Base-by-base conservation (phyloP, 37 sponge, comb jelly and placozoan species). In the Beroe forskalii region DNA sequence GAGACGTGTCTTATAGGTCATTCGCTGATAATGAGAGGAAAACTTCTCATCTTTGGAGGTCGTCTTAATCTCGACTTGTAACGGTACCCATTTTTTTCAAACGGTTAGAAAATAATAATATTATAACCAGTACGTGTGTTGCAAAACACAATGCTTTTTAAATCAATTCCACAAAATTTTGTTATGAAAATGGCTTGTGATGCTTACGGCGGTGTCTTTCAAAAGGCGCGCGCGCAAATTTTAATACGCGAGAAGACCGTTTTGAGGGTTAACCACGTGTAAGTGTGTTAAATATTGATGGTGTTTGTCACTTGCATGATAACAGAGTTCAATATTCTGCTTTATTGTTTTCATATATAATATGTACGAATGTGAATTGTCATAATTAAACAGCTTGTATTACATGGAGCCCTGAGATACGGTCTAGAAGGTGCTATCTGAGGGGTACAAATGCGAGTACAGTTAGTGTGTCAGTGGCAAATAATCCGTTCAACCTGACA, bases 31-130 rank as follows among this genome's bases (percentile, higher is more conserved):
- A 23, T 80, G 86, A 1, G 44, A 44, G 24, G 72, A 27, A 32
- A 44, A 37, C n/a, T 80, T 80, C 86, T 80, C 86, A 23, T 41
- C 86, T 40, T 20, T 44, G 37, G 86, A 4, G 19, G 86, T 80
- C 3, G 86, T 80, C 40, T 80, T 80, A 3, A 80, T 80, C 55
- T 80, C 86, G 17, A 80, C 86, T 80, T 80, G 86, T 3, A 80
- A 48, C 31, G 86, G 86, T 4, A 80, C 86, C 86, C 86, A 80
- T 44, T 80, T 80, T 30, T 80, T 48, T 80, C 48, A 44, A 22
- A 27, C 20, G 66, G 30, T n/a, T n/a, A n/a, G 17, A 27, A 64
- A 48, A 48, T 48, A 12, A 17, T 12, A 12, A 17, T 48, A 48
- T 12, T 17, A 48, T 48, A 48, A 48, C 12, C 12, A 6, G 55